Conservation (phyloP, 2,797 vertebrate species). For the Catharus ustulatus region DNA sequence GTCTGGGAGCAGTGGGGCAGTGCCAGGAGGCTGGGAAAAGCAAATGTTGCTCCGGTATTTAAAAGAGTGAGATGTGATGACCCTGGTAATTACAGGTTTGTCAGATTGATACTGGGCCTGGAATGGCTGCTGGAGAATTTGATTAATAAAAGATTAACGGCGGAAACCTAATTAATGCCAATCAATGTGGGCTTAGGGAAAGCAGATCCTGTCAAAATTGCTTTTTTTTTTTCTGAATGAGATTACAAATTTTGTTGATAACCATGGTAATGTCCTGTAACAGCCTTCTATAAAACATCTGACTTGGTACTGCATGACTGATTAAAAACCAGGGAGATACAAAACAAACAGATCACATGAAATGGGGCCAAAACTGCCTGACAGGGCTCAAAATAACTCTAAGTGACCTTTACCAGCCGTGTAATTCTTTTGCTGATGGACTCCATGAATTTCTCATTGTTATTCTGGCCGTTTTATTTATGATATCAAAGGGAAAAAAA, state of each 20-base stretch:
- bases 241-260: slow-evolving; percentile 54
- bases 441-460: background rate
- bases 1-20: background rate
- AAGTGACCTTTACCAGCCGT: background rate
- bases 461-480: background rate
- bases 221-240: slow-evolving; percentile 42
- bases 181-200: slow-evolving; percentile 31
- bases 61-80: background rate
- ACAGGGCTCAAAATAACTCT: background rate
- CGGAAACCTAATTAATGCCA: slow-evolving; percentile 56
- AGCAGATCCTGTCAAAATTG: slow-evolving; percentile 52
- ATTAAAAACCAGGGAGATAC: background rate
- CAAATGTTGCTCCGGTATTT: slow-evolving; percentile 39
- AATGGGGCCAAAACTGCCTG: background rate
- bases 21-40: slow-evolving; percentile 16
- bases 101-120: slow-evolving; percentile 13
- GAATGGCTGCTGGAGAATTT: slow-evolving; percentile 8
- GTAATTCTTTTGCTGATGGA: background rate
- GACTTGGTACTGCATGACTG: background rate
- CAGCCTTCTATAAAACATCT: background rate
- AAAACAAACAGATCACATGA: background rate
- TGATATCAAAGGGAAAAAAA: background rate
- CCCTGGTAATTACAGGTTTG: slow-evolving; percentile 25
- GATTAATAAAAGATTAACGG: slow-evolving; percentile 56
- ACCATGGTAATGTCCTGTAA: slow-evolving; percentile 28